These are phyloP conservation scores for Propithecus perrieri DNA, from an alignment of 2,797 vertebrate species.

Conservation along the genomic window DNA sequence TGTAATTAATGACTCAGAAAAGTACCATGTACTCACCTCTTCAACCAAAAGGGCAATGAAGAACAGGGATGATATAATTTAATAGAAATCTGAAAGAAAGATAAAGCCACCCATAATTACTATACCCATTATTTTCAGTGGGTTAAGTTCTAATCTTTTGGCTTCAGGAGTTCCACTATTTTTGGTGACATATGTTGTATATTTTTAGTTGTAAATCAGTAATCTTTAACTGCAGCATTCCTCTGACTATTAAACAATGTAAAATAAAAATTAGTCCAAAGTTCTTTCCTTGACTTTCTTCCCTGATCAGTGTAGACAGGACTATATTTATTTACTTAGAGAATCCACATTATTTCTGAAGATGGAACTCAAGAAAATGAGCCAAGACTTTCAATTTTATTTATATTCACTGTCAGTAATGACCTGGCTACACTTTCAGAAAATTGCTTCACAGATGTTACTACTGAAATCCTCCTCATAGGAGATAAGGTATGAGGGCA, in stretches of 20 bases:
- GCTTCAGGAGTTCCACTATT: slow-evolving; percentile 10
- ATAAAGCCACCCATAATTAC: not conserved
- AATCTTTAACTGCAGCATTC: slow-evolving; percentile 35
- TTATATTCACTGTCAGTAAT: slow-evolving; percentile 30
- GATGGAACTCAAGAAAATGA: not conserved
- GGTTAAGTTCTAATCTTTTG: not conserved
- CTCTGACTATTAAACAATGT: slow-evolving; percentile 52
- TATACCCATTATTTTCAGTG: not conserved
- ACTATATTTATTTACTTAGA: not conserved
- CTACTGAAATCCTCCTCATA: slow-evolving; percentile 36
- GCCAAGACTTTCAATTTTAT: slow-evolving; percentile 12
- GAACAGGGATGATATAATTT: not conserved
- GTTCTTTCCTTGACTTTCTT: slow-evolving; percentile 47
- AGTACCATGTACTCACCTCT: not conserved
- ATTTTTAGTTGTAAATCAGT: slow-evolving; percentile 52
- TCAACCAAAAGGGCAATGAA: not conserved
- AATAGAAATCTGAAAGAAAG: not conserved
- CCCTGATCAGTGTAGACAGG: slow-evolving; percentile 17
- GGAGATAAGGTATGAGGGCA: not conserved
- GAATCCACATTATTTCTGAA: slow-evolving; percentile 57
- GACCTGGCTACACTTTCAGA: not conserved
- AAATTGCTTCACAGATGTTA: not conserved
- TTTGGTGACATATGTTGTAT: not conserved
- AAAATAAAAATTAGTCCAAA: slow-evolving; percentile 54
- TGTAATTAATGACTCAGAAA: slow-evolving; percentile 12